phyloP scores from a whole-genome alignment of 2,888 invertebrate species.

The Adineta ricciae region DNA sequence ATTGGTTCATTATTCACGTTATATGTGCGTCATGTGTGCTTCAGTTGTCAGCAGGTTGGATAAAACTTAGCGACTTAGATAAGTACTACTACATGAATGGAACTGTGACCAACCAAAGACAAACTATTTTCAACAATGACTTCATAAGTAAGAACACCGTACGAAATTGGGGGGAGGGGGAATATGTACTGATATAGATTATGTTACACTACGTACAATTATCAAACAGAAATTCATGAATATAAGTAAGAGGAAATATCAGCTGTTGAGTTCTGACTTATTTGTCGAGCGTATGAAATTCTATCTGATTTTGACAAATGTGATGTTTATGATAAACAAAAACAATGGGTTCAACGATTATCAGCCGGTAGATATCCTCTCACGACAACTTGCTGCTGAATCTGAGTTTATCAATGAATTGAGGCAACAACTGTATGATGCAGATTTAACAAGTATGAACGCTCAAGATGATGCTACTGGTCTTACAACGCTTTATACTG shows the following conservation, averaged over 20 bases:
- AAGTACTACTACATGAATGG: no score
- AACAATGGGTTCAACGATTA: background rate
- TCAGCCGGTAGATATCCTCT: background rate
- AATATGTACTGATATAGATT: no score
- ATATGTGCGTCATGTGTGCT: no score
- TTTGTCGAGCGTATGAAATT: background rate
- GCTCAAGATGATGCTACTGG: background rate
- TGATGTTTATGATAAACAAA: background rate
- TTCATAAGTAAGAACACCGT: no score
- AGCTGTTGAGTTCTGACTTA: background rate
- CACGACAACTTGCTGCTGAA: background rate
- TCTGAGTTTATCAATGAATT: background rate
- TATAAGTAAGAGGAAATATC: background rate
- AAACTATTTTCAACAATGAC: no score
- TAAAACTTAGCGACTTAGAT: no score
- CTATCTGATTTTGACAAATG: background rate
- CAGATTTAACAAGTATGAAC: background rate
- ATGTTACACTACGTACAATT: no score
- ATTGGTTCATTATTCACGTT: no score
- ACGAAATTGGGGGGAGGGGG: no score
- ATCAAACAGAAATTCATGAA: no score
- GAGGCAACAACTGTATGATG: background rate
- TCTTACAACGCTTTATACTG: background rate
- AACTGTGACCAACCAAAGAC: no score
- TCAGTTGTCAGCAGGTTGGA: no score